Percentiles rank a stretch among this genome's conserved stretches.
Conservation (phyloP, 2,888 invertebrate genomes). For the Parthenolecanium corni region DNA sequence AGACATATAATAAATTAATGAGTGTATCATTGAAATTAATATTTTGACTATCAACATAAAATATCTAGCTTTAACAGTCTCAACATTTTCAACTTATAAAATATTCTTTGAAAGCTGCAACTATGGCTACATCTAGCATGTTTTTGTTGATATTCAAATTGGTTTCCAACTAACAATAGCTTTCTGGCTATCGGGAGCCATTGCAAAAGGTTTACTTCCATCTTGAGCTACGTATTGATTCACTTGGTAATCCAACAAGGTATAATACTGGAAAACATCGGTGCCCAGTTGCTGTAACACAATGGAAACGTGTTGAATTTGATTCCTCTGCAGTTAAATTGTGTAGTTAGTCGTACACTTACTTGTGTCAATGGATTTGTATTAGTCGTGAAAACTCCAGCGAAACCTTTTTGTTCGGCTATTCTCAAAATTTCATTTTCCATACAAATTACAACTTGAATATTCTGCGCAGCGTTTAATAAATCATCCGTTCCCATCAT, state of each 20-base stretch:
- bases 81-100: background rate
- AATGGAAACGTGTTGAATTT: background rate
- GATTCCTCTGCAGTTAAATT: background rate
- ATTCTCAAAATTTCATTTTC: conserved; percentile 60
- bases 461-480: conserved; percentile 59
- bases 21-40: background rate
- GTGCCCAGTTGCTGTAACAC: conserved; percentile 62
- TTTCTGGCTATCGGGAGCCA: conserved; percentile 63
- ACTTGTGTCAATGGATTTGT: conserved; percentile 81
- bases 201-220: conserved; percentile 58
- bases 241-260: conserved; percentile 64
- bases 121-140: background rate
- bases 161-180: conserved; percentile 68
- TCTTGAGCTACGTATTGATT: conserved; percentile 63
- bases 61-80: background rate
- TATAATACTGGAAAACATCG: conserved; percentile 66
- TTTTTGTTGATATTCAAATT: background rate
- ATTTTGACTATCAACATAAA: background rate
- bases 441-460: conserved; percentile 63
- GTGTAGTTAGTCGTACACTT: conserved; percentile 33
- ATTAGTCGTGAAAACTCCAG: conserved; percentile 73
- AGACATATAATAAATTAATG: no score
- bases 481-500: conserved; percentile 72
- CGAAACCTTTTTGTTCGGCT: conserved; percentile 53
- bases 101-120: background rate